Conservation (phyloP, 2,888 invertebrate genomes). For the Drosophila acutilabella region DNA sequence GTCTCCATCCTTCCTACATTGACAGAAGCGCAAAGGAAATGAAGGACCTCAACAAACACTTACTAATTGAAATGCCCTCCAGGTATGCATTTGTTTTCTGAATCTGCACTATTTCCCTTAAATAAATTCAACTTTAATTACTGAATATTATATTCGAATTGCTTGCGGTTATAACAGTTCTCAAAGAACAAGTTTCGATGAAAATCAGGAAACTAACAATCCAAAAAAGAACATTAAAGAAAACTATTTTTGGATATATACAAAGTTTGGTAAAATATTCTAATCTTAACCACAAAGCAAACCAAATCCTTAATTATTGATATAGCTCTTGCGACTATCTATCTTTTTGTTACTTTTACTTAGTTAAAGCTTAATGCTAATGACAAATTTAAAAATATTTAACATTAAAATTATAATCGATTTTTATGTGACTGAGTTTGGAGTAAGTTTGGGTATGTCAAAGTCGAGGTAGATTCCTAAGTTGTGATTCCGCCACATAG, state of each 20-base stretch:
- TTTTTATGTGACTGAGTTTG: neutral
- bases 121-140: conserved; percentile 33
- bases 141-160: conserved; percentile 5
- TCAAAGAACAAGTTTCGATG: conserved; percentile 10
- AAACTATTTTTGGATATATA: neutral
- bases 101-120: neutral
- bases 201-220: neutral
- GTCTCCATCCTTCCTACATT: too few relatives aligned
- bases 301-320: too few relatives aligned
- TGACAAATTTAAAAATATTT: too few relatives aligned
- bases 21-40: conserved; percentile 39
- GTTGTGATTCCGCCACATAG: neutral
- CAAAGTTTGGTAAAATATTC: too few relatives aligned
- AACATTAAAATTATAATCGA: too few relatives aligned
- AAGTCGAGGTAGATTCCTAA: neutral
- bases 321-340: too few relatives aligned
- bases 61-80: conserved; percentile 59
- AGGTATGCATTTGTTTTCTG: conserved; percentile 20
- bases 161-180: conserved; percentile 36
- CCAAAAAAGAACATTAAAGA: too few relatives aligned
- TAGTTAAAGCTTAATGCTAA: too few relatives aligned
- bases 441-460: neutral
- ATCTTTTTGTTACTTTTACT: too few relatives aligned
- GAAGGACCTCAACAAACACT: conserved; percentile 40
- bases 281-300: too few relatives aligned